Evolutionary conservation across 2,888 invertebrate species (phyloP), one percentile per base, ranked within the genome.

Genomic region (Cantharis lateralis): DNA sequence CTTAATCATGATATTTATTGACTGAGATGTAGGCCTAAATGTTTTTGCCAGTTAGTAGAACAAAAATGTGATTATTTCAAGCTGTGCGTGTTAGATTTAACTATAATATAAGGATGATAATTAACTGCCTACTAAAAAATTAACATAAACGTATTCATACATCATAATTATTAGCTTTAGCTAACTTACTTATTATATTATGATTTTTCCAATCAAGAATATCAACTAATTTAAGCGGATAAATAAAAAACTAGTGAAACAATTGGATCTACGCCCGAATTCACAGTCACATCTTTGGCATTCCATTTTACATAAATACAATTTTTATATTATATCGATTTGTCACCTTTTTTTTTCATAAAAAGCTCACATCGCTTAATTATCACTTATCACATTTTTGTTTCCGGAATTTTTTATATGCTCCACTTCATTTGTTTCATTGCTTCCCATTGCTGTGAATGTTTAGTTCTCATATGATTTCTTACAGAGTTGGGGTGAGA

Each of bases 381-480:
- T 32, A 32, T 32, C 32, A 18, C 16, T 16, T 64, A 64, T 64
- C 64, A 64, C 64, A 64, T 20, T 26, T 32, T 70, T 48, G 70
- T 48, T 70, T 64, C 64, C 10, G 20, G 10, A 20, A 64, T 16
- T 24, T 62, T 68, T 80, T 83, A 86, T 78, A 85, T 91, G 84
- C 92, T 92, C 94, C 94, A 93, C 86, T 93, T 92, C 81, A 94
- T 90, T 74, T 94, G 93, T 89, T 95, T 95, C 93, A 95, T 95
- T 87, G 92, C 91, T 85, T 94, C 93, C 95, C 95, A 95, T 86
- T 95, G 94, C 82, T 91, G 89, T 69, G 93, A 92, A 88, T 95
- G 95, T 88, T 95, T 95, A 85, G 94, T 91, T 83, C 95, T 91
- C 95, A 95, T 95, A 89, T 95, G 95, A 90, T 95, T 95, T 84